These are phyloP conservation scores for Podilymbus podiceps DNA, from an alignment of 2,113 vertebrate species.

Conservation along the genomic window DNA sequence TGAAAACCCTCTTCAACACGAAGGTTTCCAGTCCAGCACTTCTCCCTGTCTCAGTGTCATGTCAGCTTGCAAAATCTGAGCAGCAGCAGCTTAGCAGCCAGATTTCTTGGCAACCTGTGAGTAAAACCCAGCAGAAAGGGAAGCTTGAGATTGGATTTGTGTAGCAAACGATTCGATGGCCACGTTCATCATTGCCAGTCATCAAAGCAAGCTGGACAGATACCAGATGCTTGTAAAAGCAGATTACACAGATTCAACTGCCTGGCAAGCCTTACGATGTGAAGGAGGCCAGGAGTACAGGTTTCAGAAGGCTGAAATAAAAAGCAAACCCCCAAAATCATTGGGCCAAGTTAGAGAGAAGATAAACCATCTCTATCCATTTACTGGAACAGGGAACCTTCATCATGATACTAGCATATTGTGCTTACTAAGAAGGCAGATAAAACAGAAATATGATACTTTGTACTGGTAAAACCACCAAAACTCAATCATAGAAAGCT, in stretches of 20 bases:
- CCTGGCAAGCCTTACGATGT: not conserved
- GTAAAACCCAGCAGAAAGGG: not conserved
- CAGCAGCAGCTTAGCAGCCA: not conserved
- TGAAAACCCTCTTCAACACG: not conserved
- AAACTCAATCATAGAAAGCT: not conserved
- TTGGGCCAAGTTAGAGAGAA: not conserved
- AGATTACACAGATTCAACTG: not conserved
- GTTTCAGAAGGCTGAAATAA: not conserved
- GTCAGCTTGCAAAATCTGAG: not conserved
- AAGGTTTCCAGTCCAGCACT: not conserved
- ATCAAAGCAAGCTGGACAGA: not conserved
- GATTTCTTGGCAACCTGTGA: not conserved
- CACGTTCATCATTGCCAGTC: fast-evolving
- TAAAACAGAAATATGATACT: not conserved
- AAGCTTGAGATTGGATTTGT: not conserved
- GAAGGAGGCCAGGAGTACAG: not conserved
- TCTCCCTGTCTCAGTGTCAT: not conserved
- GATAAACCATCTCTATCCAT: not conserved
- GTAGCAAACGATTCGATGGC: not conserved
- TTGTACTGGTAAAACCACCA: not conserved
- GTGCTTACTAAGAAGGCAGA: not conserved
- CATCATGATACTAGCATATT: not conserved
- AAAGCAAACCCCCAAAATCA: not conserved
- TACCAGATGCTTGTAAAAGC: not conserved
- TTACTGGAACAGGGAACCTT: not conserved